Conservation (phyloP, 2,888 invertebrate species). For the Euspilapteryx auroguttella region DNA sequence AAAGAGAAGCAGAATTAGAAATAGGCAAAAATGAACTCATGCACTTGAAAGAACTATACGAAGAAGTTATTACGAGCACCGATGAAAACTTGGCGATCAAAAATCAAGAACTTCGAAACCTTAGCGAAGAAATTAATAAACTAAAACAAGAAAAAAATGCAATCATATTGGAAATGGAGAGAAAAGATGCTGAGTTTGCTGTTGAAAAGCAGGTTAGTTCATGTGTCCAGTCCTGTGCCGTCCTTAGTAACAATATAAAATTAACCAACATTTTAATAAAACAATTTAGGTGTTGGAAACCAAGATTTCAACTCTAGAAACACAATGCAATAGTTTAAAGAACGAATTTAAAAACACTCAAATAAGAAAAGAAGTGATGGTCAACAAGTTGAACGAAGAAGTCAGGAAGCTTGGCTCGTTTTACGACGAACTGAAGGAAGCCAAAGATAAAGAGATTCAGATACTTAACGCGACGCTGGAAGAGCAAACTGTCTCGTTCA, state of each 20-base stretch:
- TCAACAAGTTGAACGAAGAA: constrained; percentile 17
- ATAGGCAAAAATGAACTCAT: constrained; percentile 31
- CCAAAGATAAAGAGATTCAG: constrained; percentile 22
- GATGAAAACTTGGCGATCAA: constrained; percentile 22
- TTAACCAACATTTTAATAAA: constrained; percentile 10
- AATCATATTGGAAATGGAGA: constrained; percentile 16
- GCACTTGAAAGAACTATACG: constrained; percentile 26
- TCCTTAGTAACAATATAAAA: constrained; percentile 10
- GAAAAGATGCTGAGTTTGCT: constrained; percentile 13
- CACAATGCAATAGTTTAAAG: constrained; percentile 12
- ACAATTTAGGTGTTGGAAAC: constrained; percentile 24
- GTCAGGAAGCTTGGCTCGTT: constrained; percentile 17
- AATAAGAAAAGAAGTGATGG: constrained; percentile 15
- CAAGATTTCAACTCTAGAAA: constrained; percentile 17
- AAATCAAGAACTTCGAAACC: constrained; percentile 25
- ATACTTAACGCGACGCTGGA: constrained; percentile 17
- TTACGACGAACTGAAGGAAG: constrained; percentile 14
- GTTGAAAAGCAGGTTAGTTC: constrained; percentile 36
- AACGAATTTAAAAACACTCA: constrained; percentile 14
- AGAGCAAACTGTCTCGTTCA: constrained; percentile 13
- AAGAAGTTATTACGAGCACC: constrained; percentile 18
- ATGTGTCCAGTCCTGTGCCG: constrained; percentile 4
- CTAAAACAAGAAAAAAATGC: constrained; percentile 14
- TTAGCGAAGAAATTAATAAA: constrained; percentile 21
- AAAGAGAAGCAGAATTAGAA: constrained; percentile 33